These are phyloP conservation scores for Proterorhinus semilunaris DNA, from an alignment of 2,113 vertebrate genomes.

Conservation along the genomic window DNA sequence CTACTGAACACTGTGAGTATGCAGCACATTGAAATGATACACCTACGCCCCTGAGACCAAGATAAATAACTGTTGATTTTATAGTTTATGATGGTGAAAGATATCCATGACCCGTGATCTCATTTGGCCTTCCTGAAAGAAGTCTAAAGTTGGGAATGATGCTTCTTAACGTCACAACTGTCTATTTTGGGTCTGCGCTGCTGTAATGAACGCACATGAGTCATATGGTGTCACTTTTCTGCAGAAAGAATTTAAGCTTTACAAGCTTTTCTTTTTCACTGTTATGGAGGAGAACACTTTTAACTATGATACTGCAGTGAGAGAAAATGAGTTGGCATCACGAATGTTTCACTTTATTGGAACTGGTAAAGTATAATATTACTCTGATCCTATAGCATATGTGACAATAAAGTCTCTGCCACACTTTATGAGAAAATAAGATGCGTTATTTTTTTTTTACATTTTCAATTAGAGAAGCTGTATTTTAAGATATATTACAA, in stretches of 20 bases:
- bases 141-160: conserved; percentile 25
- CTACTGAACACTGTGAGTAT: conserved; percentile 57
- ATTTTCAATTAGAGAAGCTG: background rate
- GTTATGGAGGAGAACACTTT: background rate
- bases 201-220: conserved; percentile 33
- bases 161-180: conserved; percentile 25
- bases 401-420: background rate
- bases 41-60: conserved; percentile 15
- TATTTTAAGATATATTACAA: background rate
- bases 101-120: background rate
- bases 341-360: background rate
- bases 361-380: background rate
- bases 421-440: background rate
- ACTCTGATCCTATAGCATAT: background rate
- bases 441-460: too few relatives aligned
- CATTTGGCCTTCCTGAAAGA: conserved; percentile 8
- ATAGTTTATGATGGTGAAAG: background rate
- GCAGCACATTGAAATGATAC: conserved; percentile 8
- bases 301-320: too few relatives aligned
- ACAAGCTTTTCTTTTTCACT: background rate
- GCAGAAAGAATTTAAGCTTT: conserved; percentile 27
- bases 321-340: too few relatives aligned
- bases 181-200: conserved; percentile 44
- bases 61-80: background rate
- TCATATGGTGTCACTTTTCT: conserved; percentile 39